Percentiles rank a stretch among this genome's conserved stretches.
phyloP scores from a whole-genome alignment of 2,797 vertebrate species.

The Malacoraja senta region DNA sequence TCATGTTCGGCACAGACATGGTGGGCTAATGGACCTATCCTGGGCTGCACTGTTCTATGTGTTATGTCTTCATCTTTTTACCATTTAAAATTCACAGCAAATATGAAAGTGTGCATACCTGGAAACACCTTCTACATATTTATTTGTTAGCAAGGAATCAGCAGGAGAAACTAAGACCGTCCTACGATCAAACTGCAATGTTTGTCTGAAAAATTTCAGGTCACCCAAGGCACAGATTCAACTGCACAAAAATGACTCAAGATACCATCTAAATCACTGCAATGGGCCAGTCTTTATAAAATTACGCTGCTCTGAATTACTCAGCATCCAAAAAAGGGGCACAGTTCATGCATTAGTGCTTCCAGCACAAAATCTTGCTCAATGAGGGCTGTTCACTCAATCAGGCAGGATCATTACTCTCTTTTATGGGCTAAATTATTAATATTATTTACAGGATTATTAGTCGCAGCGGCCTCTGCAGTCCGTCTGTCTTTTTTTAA shows the following conservation, averaged over 20 bases:
- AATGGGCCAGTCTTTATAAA: not conserved
- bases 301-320: not conserved
- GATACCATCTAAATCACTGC: not conserved
- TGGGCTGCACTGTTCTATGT: too few species aligned
- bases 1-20: too few species aligned
- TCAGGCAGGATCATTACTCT: not conserved
- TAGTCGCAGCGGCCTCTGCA: too few species aligned
- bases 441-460: conserved; percentile 17
- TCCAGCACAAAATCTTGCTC: not conserved
- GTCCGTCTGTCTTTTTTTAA: too few species aligned
- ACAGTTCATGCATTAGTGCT: not conserved
- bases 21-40: too few species aligned
- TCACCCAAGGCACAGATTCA: not conserved
- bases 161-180: not conserved
- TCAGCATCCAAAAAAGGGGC: not conserved
- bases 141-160: not conserved
- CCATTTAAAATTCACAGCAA: not conserved
- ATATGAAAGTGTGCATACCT: not conserved
- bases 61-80: too few species aligned
- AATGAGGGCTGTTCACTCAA: not conserved
- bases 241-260: not conserved
- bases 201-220: not conserved
- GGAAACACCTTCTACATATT: not conserved
- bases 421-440: conserved; percentile 3
- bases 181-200: not conserved